phyloP scores from a whole-genome alignment of 1,140 invertebrate genomes.

The Atta colombica region DNA sequence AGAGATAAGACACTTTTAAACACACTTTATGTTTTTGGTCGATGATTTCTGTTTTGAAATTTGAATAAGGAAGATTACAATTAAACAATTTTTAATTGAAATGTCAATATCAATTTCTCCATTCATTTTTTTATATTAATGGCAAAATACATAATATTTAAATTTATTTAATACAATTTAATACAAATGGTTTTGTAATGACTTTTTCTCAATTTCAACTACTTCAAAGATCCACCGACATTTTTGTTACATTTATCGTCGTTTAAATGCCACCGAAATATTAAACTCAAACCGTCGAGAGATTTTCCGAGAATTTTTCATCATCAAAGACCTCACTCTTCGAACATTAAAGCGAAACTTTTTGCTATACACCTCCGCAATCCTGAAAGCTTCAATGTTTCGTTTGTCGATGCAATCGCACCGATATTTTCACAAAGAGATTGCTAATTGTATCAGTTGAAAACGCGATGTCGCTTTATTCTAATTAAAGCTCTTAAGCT shows the following conservation, averaged over 20 bases:
- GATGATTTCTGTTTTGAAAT: too few species aligned
- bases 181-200: too few species aligned
- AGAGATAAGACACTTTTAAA: too few species aligned
- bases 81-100: too few species aligned
- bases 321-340: slow-evolving; percentile 6
- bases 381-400: background rate
- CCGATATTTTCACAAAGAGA: background rate
- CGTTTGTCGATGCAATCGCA: background rate
- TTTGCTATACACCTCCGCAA: background rate
- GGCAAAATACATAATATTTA: background rate
- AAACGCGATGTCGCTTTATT: background rate
- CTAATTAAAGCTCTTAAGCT: slow-evolving; percentile 49
- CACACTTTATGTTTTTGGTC: too few species aligned
- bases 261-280: slow-evolving; percentile 24
- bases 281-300: background rate
- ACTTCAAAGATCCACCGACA: background rate
- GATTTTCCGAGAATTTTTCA: background rate
- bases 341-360: slow-evolving; percentile 31
- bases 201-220: too few species aligned
- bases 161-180: too few species aligned
- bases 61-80: too few species aligned
- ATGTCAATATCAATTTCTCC: too few species aligned
- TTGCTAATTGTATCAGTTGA: background rate
- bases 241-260: background rate
- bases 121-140: background rate